These are phyloP conservation scores for Cyrtonyx montezumae DNA, from an alignment of 2,113 vertebrate species.

Conservation along the genomic window DNA sequence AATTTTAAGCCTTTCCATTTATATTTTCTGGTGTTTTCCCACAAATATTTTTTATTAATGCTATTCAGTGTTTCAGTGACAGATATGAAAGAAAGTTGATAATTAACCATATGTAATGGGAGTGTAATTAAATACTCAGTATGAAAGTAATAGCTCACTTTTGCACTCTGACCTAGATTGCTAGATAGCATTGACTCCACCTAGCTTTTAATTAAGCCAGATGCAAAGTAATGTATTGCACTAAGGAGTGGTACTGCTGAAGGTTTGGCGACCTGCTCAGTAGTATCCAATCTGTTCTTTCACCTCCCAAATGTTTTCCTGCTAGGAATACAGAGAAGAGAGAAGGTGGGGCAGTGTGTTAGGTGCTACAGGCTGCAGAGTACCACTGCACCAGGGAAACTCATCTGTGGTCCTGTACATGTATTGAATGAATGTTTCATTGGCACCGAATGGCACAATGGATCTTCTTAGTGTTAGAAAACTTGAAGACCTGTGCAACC, in stretches of 20 bases:
- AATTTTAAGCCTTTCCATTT: background rate
- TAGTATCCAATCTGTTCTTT: background rate
- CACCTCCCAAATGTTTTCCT: background rate
- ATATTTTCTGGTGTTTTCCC: background rate
- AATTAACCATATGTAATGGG: background rate
- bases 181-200: background rate
- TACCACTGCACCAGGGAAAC: background rate
- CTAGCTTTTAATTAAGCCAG: constrained; percentile 20
- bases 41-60: background rate
- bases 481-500: too few relatives aligned
- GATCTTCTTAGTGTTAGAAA: background rate
- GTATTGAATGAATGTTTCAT: background rate
- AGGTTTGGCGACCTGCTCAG: background rate
- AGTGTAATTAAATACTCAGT: background rate
- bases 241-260: background rate
- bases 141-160: background rate
- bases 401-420: background rate
- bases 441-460: background rate
- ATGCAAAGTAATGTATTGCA: background rate
- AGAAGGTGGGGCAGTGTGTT: background rate
- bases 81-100: background rate
- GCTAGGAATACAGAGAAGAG: background rate
- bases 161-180: background rate
- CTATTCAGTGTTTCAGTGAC: background rate
- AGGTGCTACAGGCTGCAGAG: background rate